These are phyloP conservation scores for Cynaeus angustus DNA, from an alignment of 2,888 invertebrate genomes.

Conservation along the genomic window DNA sequence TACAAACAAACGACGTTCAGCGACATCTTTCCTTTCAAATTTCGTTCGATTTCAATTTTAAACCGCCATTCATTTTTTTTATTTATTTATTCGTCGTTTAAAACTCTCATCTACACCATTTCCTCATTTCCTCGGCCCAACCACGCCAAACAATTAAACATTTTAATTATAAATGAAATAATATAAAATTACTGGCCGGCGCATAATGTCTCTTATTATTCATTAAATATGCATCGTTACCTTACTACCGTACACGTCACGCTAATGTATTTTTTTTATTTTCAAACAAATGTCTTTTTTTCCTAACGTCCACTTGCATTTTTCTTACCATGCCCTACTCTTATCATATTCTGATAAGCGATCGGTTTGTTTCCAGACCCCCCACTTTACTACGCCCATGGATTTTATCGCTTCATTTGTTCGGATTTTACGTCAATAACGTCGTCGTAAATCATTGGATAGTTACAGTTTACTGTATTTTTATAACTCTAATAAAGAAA, in stretches of 20 bases:
- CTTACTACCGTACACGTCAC: constrained; percentile 18
- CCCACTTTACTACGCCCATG: constrained; percentile 16
- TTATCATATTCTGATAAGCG: too few species aligned
- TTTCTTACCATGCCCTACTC: too few species aligned
- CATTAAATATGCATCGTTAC: constrained; percentile 15
- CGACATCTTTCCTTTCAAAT: constrained; percentile 13
- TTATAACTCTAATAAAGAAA: not conserved
- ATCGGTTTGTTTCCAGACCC: not conserved
- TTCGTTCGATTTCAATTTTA: not conserved
- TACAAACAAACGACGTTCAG: constrained; percentile 29
- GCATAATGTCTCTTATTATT: constrained; percentile 19
- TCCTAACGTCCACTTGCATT: too few species aligned
- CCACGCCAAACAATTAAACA: constrained; percentile 8
- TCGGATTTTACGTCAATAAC: constrained; percentile 25
- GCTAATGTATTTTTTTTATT: constrained; percentile 15
- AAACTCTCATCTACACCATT: not conserved
- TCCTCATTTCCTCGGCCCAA: not conserved
- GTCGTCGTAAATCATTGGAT: constrained; percentile 4
- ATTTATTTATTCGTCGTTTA: constrained; percentile 10
- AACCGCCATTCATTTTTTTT: constrained; percentile 10
- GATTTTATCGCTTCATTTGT: constrained; percentile 14
- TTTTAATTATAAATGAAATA: constrained; percentile 30
- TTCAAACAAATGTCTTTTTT: constrained; percentile 3
- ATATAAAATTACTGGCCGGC: constrained; percentile 13
- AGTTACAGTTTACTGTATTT: constrained; percentile 35